Conservation (phyloP, 1,140 invertebrate species). For the Drosophila pallidifrons region DNA sequence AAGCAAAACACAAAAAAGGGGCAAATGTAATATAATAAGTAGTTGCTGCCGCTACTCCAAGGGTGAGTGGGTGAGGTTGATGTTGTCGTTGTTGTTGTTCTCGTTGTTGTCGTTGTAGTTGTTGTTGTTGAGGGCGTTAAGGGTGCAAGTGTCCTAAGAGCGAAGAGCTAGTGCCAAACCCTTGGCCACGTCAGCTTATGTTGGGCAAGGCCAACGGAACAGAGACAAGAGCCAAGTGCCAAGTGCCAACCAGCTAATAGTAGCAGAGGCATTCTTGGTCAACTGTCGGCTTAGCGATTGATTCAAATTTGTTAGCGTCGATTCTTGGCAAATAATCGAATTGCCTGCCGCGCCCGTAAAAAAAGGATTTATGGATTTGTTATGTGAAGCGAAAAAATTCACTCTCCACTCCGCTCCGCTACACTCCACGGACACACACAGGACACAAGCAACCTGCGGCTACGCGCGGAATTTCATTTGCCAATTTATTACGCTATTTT, state of each 20-base stretch:
- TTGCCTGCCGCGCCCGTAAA: constrained; percentile 76
- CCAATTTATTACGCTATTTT: constrained; percentile 80
- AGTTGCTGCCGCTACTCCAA: neutral
- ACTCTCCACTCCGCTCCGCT: neutral
- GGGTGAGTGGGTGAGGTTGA: neutral
- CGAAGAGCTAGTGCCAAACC: constrained; percentile 23
- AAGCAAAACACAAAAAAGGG: constrained; percentile 38
- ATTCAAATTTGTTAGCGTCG: constrained; percentile 78
- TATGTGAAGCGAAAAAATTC: constrained; percentile 70
- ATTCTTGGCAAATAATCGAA: constrained; percentile 74
- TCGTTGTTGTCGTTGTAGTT: neutral
- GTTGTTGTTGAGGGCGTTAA: neutral
- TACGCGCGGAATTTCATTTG: constrained; percentile 69
- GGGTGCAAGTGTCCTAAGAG: neutral
- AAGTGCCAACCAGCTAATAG: neutral
- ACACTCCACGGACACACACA: constrained; percentile 20
- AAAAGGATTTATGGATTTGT: constrained; percentile 82
- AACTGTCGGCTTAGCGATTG: constrained; percentile 61
- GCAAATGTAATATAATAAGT: constrained; percentile 27
- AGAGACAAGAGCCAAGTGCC: neutral
- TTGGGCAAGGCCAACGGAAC: constrained; percentile 28
- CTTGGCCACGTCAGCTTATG: constrained; percentile 65
- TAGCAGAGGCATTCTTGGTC: constrained; percentile 24
- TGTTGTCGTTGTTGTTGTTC: no score
- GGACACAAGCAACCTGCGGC: constrained; percentile 59